Evolutionary conservation across 2,888 invertebrate species (phyloP).

Genomic region (Perizoma flavofasciatum): DNA sequence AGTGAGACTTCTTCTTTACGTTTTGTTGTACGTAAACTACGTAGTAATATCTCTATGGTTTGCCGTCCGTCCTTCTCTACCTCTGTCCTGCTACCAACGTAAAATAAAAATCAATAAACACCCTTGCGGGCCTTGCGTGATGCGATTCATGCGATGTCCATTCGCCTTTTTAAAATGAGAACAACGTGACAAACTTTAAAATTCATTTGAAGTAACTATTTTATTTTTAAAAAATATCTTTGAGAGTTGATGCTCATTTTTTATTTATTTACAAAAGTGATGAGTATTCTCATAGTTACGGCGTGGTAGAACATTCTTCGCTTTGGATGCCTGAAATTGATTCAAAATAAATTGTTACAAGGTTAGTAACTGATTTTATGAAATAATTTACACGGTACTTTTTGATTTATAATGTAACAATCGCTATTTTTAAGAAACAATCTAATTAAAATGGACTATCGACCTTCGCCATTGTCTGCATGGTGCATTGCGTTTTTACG

Average conservation of each 20-base stretch:
- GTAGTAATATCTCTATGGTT: too few relatives aligned
- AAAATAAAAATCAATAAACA: constrained; percentile 70
- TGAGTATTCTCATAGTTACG: constrained; percentile 82
- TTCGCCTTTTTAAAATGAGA: constrained; percentile 83
- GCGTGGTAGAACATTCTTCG: constrained; percentile 81
- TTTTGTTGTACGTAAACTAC: too few relatives aligned
- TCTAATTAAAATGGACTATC: constrained; percentile 61
- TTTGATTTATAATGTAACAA: constrained; percentile 6
- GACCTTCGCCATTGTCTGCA: constrained; percentile 84
- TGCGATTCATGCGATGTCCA: constrained; percentile 61
- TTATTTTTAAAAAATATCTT: constrained; percentile 77
- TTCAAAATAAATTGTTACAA: constrained; percentile 72
- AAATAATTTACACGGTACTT: constrained; percentile 23
- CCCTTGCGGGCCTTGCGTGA: too few relatives aligned
- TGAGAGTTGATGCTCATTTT: constrained; percentile 82
- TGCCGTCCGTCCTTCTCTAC: too few relatives aligned
- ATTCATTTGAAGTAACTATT: constrained; percentile 75
- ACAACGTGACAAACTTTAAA: constrained; percentile 79
- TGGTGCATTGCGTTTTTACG: constrained; percentile 80
- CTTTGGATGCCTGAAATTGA: constrained; percentile 72
- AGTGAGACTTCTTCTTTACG: too few relatives aligned
- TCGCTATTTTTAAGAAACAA: constrained; percentile 44
- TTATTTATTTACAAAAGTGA: constrained; percentile 83
- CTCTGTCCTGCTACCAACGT: too few relatives aligned
- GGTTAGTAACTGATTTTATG: constrained; percentile 65